phyloP scores from a whole-genome alignment of 2,113 vertebrate genomes.

The Anseranas semipalmata region DNA sequence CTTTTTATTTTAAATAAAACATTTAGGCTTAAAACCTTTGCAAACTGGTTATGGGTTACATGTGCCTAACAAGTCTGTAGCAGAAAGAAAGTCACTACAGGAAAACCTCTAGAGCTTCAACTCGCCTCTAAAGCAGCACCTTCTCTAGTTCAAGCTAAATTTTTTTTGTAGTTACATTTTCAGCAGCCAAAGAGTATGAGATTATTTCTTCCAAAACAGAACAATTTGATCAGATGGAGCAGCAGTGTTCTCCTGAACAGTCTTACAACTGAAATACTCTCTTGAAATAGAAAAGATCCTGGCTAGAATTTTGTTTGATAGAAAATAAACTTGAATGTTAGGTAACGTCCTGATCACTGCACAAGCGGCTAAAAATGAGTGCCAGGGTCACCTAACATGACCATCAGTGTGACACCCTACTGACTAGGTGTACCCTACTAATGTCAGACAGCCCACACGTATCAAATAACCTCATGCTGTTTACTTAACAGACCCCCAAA shows the following conservation, averaged over 20 bases:
- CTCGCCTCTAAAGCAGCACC: background rate
- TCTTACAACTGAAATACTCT: background rate
- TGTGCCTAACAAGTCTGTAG: background rate
- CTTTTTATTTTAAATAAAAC: background rate
- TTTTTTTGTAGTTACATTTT: background rate
- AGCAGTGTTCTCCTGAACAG: background rate
- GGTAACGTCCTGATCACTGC: background rate
- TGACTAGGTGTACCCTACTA: background rate
- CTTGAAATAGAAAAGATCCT: background rate
- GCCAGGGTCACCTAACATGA: background rate
- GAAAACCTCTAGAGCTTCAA: background rate
- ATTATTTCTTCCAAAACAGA: background rate
- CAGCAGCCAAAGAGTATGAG: background rate
- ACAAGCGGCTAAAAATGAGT: background rate
- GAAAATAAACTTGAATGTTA: background rate
- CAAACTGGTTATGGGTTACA: background rate
- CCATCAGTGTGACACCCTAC: background rate
- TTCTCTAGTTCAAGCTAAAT: background rate
- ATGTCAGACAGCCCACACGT: background rate
- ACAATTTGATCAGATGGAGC: background rate
- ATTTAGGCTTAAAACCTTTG: background rate
- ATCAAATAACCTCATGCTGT: background rate
- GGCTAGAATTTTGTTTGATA: background rate
- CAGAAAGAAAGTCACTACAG: background rate
- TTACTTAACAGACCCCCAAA: background rate